Conservation (phyloP, 2,888 invertebrate genomes). For the Archips crataeganus region DNA sequence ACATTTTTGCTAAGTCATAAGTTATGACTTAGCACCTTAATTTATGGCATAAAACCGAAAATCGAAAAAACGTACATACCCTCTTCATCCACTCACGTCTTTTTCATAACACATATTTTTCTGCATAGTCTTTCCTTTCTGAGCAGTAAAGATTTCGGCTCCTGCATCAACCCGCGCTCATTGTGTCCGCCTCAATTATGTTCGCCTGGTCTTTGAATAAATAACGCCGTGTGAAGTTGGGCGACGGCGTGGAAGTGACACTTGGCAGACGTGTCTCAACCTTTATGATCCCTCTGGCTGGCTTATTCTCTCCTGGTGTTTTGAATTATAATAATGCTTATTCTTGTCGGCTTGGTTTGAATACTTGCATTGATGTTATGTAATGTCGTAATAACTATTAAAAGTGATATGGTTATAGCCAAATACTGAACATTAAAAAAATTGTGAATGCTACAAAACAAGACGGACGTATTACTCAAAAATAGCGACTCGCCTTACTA, state of each 20-base stretch:
- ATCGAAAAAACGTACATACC: no score
- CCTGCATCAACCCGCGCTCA: constrained; percentile 17
- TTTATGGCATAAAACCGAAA: no score
- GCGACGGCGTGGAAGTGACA: constrained; percentile 29
- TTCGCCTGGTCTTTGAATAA: constrained; percentile 33
- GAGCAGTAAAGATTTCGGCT: constrained; percentile 16
- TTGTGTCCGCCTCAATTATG: constrained; percentile 34
- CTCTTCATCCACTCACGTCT: no score
- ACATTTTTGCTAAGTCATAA: no score
- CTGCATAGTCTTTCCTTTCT: constrained; percentile 1
- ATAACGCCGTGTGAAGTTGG: constrained; percentile 20
- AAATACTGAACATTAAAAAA: no score
- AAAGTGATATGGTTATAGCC: no score
- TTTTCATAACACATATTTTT: neutral
- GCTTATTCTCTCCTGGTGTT: constrained; percentile 10
- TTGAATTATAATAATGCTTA: neutral
- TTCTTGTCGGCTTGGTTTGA: neutral
- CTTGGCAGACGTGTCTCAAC: constrained; percentile 15
- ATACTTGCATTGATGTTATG: neutral
- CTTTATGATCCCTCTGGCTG: constrained; percentile 14
- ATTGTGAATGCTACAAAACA: no score
- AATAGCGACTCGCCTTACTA: no score
- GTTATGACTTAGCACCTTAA: no score
- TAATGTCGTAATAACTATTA: no score
- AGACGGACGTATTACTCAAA: no score